These are phyloP conservation scores for Drosophila sp. DNA, from an alignment of 1,140 invertebrate genomes.

Conservation along the genomic window DNA sequence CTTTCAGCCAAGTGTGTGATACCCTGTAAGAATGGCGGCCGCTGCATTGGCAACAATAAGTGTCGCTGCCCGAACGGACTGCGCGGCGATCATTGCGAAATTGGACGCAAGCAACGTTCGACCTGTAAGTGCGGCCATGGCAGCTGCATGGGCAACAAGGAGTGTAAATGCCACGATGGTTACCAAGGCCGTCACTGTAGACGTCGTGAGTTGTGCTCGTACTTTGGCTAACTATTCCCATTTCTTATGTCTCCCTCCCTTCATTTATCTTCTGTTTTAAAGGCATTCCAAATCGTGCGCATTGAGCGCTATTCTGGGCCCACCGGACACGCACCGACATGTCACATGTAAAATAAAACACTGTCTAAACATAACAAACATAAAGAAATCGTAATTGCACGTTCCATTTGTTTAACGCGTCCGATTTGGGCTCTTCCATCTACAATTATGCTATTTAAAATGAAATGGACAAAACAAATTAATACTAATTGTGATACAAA, in stretches of 20 bases:
- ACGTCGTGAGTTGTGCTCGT: conserved; percentile 61
- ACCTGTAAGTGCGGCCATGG: conserved; percentile 91
- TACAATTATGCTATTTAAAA: conserved; percentile 63
- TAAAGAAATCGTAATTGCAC: conserved; percentile 15
- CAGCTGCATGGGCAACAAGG: conserved; percentile 88
- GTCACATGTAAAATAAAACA: conserved; percentile 56
- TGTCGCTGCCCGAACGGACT: conserved; percentile 92
- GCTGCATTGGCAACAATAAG: conserved; percentile 92
- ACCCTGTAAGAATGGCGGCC: conserved; percentile 93
- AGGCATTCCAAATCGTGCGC: conserved; percentile 60
- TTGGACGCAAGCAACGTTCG: conserved; percentile 89
- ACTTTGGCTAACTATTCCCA: not conserved
- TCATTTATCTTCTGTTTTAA: not conserved
- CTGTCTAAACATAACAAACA: conserved; percentile 3
- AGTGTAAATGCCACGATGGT: conserved; percentile 85
- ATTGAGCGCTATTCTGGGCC: conserved; percentile 38
- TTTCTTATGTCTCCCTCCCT: not conserved
- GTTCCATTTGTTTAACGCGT: not conserved
- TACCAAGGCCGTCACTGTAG: conserved; percentile 75
- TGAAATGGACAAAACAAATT: conserved; percentile 66
- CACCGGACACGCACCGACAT: conserved; percentile 38
- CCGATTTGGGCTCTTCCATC: conserved; percentile 35
- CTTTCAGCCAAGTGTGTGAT: conserved; percentile 93
- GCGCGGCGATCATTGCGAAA: conserved; percentile 94
- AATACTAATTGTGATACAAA: conserved; percentile 81